Base-by-base conservation (phyloP, 2,888 invertebrate species). In the Oxycera nigricornis region DNA sequence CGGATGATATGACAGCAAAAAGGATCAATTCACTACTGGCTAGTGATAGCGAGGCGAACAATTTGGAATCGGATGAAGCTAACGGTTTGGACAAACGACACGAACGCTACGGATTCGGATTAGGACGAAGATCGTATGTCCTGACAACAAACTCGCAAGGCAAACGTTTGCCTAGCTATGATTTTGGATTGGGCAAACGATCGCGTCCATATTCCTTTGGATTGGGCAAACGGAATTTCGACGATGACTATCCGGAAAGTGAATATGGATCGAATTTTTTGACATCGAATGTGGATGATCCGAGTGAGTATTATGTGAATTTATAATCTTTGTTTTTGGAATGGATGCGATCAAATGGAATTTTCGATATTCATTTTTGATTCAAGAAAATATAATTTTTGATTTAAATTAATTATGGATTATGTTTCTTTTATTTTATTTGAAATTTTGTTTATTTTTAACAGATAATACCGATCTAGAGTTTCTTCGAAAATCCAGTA, bases 41-140 rank as follows among this genome's bases (percentile, higher is more conserved):
- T 46, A 80, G 79, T 7, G 80, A 77, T 62, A 61, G 52, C 31
- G 73, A 74, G 31, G 22, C 30, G 17, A 31, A 62, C 22, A 57
- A 41, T 41, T 17, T 72, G 24, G 72, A 72, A 24, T 57, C 57
- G 7, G 62, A 50, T 22, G 70, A 70, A 52, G 62, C 50, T 65
- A 55, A 28, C 22, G 26, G 17, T n/a, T n/a, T 67, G 31, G 65
- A 73, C 17, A 90, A 91, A 83, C 88, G 91, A 73, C 87, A 88
- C 30, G 88, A 89, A 26, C 89, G 89, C 0, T 92, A 91, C 84
- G 89, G 90, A 28, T 91, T 92, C 80, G 92, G 92, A 0, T 85
- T 92, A n/a, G 92, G 92, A 1, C 89, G 91, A 78, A 87, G 92
- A 11, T 86, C 87, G 14, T 85, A 85, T 72, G 84, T 84, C 74